These are phyloP conservation scores for Akabosia matsudoensis DNA, from an alignment of 1,140 invertebrate species.

Conservation along the genomic window DNA sequence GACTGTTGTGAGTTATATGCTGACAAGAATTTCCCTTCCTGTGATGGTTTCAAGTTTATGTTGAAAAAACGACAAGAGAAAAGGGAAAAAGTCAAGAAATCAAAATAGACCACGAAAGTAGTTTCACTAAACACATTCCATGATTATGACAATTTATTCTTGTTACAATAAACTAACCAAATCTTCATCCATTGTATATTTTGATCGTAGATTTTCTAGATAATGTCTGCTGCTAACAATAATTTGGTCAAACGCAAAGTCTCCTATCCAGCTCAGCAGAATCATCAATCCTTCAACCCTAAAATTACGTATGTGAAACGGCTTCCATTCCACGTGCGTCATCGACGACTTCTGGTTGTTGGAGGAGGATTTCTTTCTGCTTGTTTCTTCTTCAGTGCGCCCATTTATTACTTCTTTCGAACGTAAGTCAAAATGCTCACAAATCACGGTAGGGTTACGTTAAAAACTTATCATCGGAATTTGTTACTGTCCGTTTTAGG, in stretches of 20 bases:
- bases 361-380: neutral
- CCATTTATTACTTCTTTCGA: slow-evolving; percentile 29
- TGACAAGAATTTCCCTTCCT: slow-evolving; percentile 37
- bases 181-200: too few species aligned
- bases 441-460: neutral
- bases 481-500: neutral
- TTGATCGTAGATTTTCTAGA: too few species aligned
- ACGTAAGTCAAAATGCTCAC: slow-evolving; percentile 10
- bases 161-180: too few species aligned
- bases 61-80: slow-evolving; percentile 34
- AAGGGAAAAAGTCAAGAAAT: slow-evolving; percentile 10
- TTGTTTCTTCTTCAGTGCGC: slow-evolving; percentile 20
- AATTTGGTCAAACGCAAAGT: too few species aligned
- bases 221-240: too few species aligned
- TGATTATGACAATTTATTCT: too few species aligned
- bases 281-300: neutral
- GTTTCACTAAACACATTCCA: too few species aligned
- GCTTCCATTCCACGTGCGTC: slow-evolving; percentile 25
- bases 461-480: neutral
- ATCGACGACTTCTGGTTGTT: slow-evolving; percentile 26
- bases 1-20: slow-evolving; percentile 44
- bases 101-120: neutral
- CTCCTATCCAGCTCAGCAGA: neutral
- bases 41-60: slow-evolving; percentile 45
- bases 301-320: neutral